A percentile compares a stretch with the other conserved stretches of the same genome.
These are phyloP conservation scores for Hemibagrus guttatus DNA, from an alignment of 2,797 vertebrate genomes.

Conservation along the genomic window DNA sequence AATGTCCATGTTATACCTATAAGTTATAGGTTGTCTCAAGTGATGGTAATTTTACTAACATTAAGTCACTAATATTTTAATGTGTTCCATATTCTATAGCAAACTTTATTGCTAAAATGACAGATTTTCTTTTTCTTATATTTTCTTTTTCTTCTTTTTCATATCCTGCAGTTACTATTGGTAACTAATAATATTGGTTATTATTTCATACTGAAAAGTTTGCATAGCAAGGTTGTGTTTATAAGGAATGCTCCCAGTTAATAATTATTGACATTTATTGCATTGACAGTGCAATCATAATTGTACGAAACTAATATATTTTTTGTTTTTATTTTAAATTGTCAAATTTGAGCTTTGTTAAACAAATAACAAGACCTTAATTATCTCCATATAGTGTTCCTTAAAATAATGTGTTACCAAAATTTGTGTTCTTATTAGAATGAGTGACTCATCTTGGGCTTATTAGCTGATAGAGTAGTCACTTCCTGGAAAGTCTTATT, in stretches of 20 bases:
- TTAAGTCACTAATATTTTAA: neutral
- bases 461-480: neutral
- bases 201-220: neutral
- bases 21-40: neutral
- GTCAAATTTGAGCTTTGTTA: neutral
- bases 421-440: neutral
- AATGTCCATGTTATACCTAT: neutral
- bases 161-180: neutral
- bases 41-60: neutral
- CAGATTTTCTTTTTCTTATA: too few relatives aligned
- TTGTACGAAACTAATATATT: neutral
- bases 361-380: neutral
- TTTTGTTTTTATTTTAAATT: too few relatives aligned
- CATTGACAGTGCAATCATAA: neutral
- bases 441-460: neutral
- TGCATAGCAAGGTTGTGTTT: neutral
- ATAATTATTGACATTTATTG: neutral
- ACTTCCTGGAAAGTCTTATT: neutral
- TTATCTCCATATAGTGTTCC: neutral
- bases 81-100: too few relatives aligned
- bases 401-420: neutral
- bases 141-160: too few relatives aligned
- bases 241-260: neutral
- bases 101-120: neutral
- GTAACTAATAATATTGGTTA: too few relatives aligned